Conservation (phyloP, 2,888 invertebrate genomes). For the Pterostichus niger region DNA sequence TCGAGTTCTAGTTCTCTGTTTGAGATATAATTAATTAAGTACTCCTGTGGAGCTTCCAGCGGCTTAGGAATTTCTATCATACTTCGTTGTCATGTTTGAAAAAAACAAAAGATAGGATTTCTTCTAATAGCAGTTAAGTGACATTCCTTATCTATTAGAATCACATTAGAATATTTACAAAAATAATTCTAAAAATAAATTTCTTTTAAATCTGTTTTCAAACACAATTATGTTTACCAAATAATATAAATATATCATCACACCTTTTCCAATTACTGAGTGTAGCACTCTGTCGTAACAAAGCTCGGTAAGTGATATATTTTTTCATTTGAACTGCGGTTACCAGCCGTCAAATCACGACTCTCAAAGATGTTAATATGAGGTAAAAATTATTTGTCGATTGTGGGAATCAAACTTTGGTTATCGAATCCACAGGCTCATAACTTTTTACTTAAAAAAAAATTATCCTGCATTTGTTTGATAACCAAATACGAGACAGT, state of each 20-base stretch:
- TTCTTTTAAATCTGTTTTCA: not conserved
- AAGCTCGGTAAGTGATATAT: too few species aligned
- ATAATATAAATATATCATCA: too few species aligned
- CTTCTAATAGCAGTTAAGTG: constrained; percentile 48
- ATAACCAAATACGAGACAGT: not conserved
- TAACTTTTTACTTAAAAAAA: not conserved
- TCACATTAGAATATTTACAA: constrained; percentile 7
- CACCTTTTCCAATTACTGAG: too few species aligned
- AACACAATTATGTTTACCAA: not conserved
- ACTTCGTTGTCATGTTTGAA: constrained; percentile 47
- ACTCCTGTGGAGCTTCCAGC: constrained; percentile 38
- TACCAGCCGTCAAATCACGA: too few species aligned
- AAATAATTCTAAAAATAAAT: constrained; percentile 13
- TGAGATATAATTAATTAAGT: constrained; percentile 48
- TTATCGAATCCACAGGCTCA: too few species aligned
- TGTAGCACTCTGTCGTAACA: too few species aligned
- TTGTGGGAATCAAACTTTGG: too few species aligned
- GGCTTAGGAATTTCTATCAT: constrained; percentile 50
- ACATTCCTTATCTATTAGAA: constrained; percentile 32
- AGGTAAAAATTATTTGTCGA: too few species aligned
- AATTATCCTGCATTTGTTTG: not conserved
- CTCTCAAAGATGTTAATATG: too few species aligned
- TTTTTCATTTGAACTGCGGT: too few species aligned
- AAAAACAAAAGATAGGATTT: constrained; percentile 47
- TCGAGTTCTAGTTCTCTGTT: too few species aligned